Percentiles rank a stretch among this genome's conserved stretches.
Conservation (phyloP, 2,113 vertebrate species). For the Caranx ignobilis region DNA sequence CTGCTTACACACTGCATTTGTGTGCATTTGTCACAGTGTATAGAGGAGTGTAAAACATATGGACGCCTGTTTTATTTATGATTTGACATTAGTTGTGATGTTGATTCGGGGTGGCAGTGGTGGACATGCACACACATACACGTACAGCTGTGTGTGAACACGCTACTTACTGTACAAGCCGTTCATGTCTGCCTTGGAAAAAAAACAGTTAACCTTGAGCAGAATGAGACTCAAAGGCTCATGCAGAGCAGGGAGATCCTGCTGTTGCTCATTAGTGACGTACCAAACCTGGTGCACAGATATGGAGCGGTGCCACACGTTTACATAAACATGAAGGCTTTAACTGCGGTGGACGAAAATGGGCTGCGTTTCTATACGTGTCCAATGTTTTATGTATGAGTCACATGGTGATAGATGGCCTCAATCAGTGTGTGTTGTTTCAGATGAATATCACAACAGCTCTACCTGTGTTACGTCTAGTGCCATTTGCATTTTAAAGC, state of each 20-base stretch:
- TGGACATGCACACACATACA: background rate
- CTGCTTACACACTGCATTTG: conserved; percentile 22
- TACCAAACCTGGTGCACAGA: conserved; percentile 21
- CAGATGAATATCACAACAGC: conserved; percentile 4
- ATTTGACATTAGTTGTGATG: conserved; percentile 68
- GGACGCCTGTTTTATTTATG: conserved; percentile 51
- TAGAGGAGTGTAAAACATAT: conserved; percentile 44
- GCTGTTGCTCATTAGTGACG: conserved; percentile 61
- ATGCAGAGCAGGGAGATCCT: conserved; percentile 37
- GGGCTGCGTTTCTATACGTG: background rate
- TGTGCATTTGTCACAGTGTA: conserved; percentile 19
- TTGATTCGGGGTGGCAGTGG: conserved; percentile 54
- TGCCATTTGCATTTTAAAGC: conserved; percentile 29
- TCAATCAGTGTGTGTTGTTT: conserved; percentile 27
- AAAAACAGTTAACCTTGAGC: conserved; percentile 73
- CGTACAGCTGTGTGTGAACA: conserved; percentile 41
- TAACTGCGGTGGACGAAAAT: conserved; percentile 32
- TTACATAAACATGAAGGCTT: conserved; percentile 50
- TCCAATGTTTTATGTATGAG: conserved; percentile 51
- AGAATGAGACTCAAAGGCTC: conserved; percentile 46
- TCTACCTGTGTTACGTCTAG: too few species aligned
- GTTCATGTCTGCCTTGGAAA: conserved; percentile 56
- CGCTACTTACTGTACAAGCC: conserved; percentile 42
- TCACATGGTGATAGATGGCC: conserved; percentile 42
- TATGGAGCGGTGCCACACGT: conserved; percentile 45